A percentile compares a stretch with the other conserved stretches of the same genome.
These are phyloP conservation scores for Drosophila chauvacae DNA, from an alignment of 1,140 invertebrate species.

Conservation along the genomic window DNA sequence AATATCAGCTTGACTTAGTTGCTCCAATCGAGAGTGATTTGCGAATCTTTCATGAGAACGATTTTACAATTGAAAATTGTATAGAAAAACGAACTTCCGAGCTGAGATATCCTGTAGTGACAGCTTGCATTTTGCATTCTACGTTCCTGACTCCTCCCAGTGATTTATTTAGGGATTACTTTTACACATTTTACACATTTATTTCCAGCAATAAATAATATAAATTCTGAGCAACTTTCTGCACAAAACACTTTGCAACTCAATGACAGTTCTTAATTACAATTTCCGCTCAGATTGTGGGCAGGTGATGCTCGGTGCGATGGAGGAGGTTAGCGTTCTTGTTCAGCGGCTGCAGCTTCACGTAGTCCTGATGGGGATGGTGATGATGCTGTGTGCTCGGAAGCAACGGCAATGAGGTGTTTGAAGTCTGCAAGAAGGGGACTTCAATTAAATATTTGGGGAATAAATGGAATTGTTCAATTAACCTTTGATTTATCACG, in stretches of 20 bases:
- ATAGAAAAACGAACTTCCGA: not conserved
- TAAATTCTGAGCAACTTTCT: conserved; percentile 30
- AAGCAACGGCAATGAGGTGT: conserved; percentile 82
- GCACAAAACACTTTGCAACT: conserved; percentile 27
- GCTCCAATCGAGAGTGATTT: conserved; percentile 23
- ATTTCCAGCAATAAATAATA: conserved; percentile 58
- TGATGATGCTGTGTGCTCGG: conserved; percentile 79
- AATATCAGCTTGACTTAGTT: conserved; percentile 17
- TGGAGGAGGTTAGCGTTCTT: conserved; percentile 76
- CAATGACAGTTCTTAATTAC: conserved; percentile 24
- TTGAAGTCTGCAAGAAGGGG: conserved; percentile 69
- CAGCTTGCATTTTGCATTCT: conserved; percentile 4
- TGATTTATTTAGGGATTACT: conserved; percentile 28
- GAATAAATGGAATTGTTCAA: not conserved
- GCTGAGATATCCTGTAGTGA: conserved; percentile 3
- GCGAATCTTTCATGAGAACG: not conserved
- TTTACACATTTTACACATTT: conserved; percentile 64
- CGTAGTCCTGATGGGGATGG: conserved; percentile 76
- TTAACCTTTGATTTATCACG: conserved; percentile 84
- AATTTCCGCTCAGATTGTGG: conserved; percentile 67
- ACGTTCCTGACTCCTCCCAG: not conserved
- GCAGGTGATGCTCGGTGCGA: conserved; percentile 83
- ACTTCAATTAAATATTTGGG: not conserved
- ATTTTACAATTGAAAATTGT: not conserved
- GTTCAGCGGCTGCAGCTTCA: conserved; percentile 78